Evolutionary conservation across 1,140 invertebrate species (phyloP).

Genomic region (Elysia chlorotica): DNA sequence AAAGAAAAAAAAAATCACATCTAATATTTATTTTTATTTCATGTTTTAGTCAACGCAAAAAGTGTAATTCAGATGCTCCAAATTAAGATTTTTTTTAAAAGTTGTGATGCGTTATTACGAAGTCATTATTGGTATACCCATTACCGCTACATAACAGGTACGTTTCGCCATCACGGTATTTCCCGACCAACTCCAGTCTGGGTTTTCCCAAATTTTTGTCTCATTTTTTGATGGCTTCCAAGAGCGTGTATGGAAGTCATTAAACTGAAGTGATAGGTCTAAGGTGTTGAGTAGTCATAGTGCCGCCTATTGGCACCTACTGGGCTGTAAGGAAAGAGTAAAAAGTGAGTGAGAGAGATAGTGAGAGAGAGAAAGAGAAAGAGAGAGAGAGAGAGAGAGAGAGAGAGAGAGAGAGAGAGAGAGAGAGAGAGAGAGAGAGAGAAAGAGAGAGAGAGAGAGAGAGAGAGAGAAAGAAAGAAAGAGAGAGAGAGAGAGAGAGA

Average conservation of each 20-base stretch:
- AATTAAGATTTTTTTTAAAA: no score
- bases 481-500: not conserved
- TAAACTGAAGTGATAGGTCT: not conserved
- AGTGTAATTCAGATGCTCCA: no score
- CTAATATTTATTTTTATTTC: no score
- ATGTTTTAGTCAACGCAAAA: no score
- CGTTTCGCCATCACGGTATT: no score
- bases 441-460: not conserved
- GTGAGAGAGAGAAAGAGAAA: not conserved
- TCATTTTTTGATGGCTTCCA: conserved; percentile 3
- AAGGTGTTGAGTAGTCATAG: not conserved
- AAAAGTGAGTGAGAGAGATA: not conserved
- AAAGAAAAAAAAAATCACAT: no score
- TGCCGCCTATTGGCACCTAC: no score
- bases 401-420: not conserved
- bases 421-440: not conserved
- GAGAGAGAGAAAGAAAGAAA: not conserved
- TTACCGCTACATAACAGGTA: no score
- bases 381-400: not conserved
- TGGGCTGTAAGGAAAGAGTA: not conserved
- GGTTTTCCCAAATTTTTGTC: no score
- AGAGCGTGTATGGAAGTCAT: conserved; percentile 1
- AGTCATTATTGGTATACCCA: no score
- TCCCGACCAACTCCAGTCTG: no score
- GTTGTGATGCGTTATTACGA: no score